phyloP scores from a whole-genome alignment of 2,113 vertebrate genomes.

The Deroptyus accipitrinus region DNA sequence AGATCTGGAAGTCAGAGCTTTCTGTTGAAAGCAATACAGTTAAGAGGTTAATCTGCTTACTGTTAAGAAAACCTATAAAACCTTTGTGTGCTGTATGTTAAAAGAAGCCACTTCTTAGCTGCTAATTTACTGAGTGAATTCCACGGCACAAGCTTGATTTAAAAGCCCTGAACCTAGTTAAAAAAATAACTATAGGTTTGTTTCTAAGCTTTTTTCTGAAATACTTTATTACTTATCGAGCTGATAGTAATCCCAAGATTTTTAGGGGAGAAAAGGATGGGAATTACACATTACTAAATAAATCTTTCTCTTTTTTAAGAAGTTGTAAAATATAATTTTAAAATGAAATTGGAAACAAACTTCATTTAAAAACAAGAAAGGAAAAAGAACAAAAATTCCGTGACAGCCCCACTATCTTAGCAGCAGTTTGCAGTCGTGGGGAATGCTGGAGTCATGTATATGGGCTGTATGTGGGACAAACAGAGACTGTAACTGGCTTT shows the following conservation, averaged over 20 bases:
- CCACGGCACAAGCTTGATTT: not conserved
- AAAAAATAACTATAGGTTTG: not conserved
- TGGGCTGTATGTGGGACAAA: not conserved
- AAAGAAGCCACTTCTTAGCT: not conserved
- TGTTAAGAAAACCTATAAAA: not conserved
- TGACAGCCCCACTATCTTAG: not conserved
- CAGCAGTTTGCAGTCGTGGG: not conserved
- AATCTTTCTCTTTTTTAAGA: not conserved
- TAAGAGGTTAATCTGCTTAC: conserved; percentile 61
- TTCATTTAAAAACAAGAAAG: not conserved
- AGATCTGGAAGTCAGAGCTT: conserved; percentile 46
- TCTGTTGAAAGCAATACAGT: conserved; percentile 36
- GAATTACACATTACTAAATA: not conserved
- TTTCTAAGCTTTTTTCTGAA: not conserved
- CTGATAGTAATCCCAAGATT: not conserved
- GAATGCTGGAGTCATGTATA: not conserved
- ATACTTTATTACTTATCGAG: not conserved
- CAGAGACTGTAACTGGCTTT: not conserved
- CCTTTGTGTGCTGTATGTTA: not conserved
- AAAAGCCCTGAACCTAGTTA: not conserved
- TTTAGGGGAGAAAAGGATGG: not conserved
- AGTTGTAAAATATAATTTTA: not conserved
- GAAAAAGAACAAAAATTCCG: not conserved
- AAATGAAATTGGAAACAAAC: not conserved
- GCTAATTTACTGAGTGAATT: not conserved